These are phyloP conservation scores for Pomacea canaliculata DNA, from an alignment of 2,888 invertebrate genomes.

Conservation along the genomic window DNA sequence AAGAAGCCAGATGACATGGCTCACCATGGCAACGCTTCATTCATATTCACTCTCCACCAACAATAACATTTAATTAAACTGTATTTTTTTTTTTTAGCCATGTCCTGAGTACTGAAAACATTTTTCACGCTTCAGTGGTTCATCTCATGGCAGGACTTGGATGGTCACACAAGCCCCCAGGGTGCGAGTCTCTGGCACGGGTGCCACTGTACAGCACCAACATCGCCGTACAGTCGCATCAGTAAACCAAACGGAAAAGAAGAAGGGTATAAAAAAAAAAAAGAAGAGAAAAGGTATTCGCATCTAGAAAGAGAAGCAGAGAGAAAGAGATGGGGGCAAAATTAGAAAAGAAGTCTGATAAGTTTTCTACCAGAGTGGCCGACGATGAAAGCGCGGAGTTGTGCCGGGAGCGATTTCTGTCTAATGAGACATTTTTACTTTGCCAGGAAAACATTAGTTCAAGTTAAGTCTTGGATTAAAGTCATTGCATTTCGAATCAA, in stretches of 20 bases:
- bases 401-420: not conserved
- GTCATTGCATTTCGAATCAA: constrained; percentile 17
- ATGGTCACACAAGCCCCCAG: too few species aligned
- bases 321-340: not conserved
- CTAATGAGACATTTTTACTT: constrained; percentile 1
- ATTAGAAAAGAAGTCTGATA: not conserved
- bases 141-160: too few species aligned
- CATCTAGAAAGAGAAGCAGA: not conserved
- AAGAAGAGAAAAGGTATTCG: not conserved
- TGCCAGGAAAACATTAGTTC: constrained; percentile 9
- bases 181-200: not conserved
- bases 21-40: too few species aligned
- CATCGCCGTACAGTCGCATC: not conserved
- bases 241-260: not conserved
- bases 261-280: not conserved
- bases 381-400: not conserved
- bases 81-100: too few species aligned
- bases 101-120: too few species aligned
- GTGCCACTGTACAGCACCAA: not conserved
- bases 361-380: not conserved
- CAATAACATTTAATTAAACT: too few species aligned
- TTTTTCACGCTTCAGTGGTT: too few species aligned
- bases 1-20: too few species aligned
- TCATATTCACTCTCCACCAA: too few species aligned
- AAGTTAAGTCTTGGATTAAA: constrained; percentile 8